Evolutionary conservation across 1,140 invertebrate species (phyloP).

Genomic region (Drosophila sulfurigaster): DNA sequence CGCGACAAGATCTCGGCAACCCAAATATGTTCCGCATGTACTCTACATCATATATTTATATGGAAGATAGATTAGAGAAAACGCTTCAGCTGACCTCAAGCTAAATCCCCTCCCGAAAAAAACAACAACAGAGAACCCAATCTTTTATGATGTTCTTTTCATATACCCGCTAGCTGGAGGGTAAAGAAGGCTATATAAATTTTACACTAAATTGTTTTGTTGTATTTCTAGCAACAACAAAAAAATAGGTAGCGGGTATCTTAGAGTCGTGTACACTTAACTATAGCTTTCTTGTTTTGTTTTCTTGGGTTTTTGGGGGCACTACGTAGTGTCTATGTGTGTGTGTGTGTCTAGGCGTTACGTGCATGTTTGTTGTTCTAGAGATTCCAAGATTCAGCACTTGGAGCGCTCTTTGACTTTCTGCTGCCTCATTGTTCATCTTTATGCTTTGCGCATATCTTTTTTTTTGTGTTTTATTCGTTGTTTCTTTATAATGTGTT

Average conservation of each 20-base stretch:
- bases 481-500: slow-evolving; percentile 26
- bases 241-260: too few species aligned
- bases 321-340: slow-evolving; percentile 1
- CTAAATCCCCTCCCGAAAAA: background rate
- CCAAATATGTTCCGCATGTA: slow-evolving; percentile 21
- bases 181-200: too few species aligned
- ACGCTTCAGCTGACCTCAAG: slow-evolving; percentile 22
- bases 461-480: slow-evolving; percentile 19
- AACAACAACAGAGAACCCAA: background rate
- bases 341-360: slow-evolving; percentile 56
- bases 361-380: slow-evolving; percentile 64
- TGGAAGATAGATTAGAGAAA: slow-evolving; percentile 13
- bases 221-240: background rate
- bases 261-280: too few species aligned
- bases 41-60: slow-evolving; percentile 6
- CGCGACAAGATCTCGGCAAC: slow-evolving; percentile 58
- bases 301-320: slow-evolving; percentile 8
- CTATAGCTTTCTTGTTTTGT: background rate
- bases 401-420: slow-evolving; percentile 47
- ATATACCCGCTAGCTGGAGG: background rate
- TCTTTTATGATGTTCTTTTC: slow-evolving; percentile 25
- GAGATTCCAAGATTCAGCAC: slow-evolving; percentile 24
- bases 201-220: background rate
- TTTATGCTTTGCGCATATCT: slow-evolving; percentile 64
- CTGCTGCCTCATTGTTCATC: slow-evolving; percentile 79